Percentiles rank a stretch among this genome's conserved stretches.
Evolutionary conservation across 2,797 vertebrate species (phyloP).

Genomic region (Lepilemur ruficaudatus): DNA sequence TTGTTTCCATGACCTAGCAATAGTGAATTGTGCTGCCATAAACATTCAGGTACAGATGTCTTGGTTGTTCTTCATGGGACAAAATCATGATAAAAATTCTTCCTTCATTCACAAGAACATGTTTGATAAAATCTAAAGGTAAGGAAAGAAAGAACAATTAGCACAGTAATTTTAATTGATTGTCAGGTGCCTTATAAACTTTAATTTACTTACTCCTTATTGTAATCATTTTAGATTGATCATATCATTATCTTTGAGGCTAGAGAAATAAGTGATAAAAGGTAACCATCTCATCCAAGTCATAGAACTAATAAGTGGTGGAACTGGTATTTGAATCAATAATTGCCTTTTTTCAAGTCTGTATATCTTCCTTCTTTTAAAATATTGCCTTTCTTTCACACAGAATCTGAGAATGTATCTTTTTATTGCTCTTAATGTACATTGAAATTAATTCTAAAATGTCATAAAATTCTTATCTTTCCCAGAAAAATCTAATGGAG

Average conservation of each 20-base stretch:
- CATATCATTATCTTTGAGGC: not conserved
- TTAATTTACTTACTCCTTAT: not conserved
- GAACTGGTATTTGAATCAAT: not conserved
- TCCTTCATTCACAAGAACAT: not conserved
- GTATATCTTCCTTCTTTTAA: not conserved
- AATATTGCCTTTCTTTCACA: not conserved
- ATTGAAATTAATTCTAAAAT: slow-evolving; percentile 17
- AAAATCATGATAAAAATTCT: not conserved
- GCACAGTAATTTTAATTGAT: fast-evolving
- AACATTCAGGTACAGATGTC: too few species aligned
- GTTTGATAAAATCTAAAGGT: not conserved
- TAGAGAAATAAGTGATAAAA: not conserved
- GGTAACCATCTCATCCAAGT: not conserved
- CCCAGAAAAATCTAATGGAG: not conserved
- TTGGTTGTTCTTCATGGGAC: not conserved
- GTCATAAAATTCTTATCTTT: not conserved
- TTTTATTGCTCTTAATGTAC: not conserved
- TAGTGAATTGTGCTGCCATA: too few species aligned
- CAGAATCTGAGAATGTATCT: not conserved
- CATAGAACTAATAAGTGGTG: not conserved
- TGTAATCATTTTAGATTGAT: not conserved
- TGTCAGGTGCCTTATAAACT: not conserved
- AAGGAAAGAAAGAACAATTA: not conserved
- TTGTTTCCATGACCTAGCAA: too few species aligned
- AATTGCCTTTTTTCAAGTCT: not conserved